These are phyloP conservation scores for Sinhomidia bicolor DNA, from an alignment of 2,888 invertebrate genomes.

Conservation along the genomic window DNA sequence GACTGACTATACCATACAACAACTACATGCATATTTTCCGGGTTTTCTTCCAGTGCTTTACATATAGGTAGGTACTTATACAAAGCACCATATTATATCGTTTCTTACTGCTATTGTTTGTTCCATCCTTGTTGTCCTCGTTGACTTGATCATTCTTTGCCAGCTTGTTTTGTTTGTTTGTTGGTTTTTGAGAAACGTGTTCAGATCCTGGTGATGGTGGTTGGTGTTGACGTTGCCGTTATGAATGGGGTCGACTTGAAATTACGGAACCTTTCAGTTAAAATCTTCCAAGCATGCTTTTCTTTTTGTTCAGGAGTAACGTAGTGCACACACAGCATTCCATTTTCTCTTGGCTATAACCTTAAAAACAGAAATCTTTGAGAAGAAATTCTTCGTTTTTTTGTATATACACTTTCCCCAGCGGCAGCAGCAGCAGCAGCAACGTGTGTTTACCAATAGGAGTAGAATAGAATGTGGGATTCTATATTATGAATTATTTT, in stretches of 20 bases:
- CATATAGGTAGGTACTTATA: not conserved
- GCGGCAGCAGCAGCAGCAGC: too few relatives aligned
- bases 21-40: not conserved
- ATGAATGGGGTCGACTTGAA: slow-evolving; percentile 49
- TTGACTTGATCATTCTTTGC: not conserved
- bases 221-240: slow-evolving; percentile 32
- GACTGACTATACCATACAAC: slow-evolving; percentile 51
- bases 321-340: slow-evolving; percentile 25
- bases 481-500: slow-evolving; percentile 55
- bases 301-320: slow-evolving; percentile 50
- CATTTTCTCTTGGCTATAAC: not conserved
- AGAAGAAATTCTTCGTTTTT: not conserved
- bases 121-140: not conserved
- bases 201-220: slow-evolving; percentile 18
- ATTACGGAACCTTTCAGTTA: slow-evolving; percentile 46
- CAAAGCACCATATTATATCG: not conserved
- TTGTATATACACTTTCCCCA: not conserved
- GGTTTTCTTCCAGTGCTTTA: not conserved
- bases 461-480: not conserved
- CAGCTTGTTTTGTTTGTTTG: not conserved
- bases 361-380: not conserved
- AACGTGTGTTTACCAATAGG: too few relatives aligned
- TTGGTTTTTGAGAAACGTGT: not conserved
- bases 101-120: not conserved
- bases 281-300: slow-evolving; percentile 22